phyloP scores from a whole-genome alignment of 2,113 vertebrate species.

The Rana temporaria region DNA sequence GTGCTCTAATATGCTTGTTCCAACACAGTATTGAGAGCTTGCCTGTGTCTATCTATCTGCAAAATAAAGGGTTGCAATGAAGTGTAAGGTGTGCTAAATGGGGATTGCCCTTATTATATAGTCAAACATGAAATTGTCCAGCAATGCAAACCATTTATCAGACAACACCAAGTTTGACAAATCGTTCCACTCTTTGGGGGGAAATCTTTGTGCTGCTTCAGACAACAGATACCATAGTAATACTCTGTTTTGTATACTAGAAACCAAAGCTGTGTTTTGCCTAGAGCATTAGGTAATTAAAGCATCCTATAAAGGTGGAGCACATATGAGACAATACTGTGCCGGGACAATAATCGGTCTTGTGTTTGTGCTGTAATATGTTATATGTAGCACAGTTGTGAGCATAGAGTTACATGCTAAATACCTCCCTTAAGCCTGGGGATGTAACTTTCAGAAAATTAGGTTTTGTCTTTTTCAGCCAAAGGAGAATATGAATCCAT shows the following conservation, averaged over 20 bases:
- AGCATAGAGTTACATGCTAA: constrained; percentile 13
- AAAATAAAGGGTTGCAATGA: too few relatives aligned
- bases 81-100: too few relatives aligned
- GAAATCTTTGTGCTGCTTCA: background rate
- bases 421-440: background rate
- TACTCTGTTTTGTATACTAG: constrained; percentile 41
- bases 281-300: constrained; percentile 35
- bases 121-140: too few relatives aligned
- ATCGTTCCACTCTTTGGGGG: too few relatives aligned
- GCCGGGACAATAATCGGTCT: constrained; percentile 1
- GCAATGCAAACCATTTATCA: too few relatives aligned
- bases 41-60: too few relatives aligned
- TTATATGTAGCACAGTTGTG: constrained; percentile 19
- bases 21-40: too few relatives aligned
- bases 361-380: constrained; percentile 23
- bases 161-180: background rate
- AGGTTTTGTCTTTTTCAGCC: background rate
- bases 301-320: constrained; percentile 30
- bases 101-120: too few relatives aligned
- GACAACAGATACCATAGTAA: constrained; percentile 31
- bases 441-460: constrained; percentile 26
- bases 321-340: constrained; percentile 28
- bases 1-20: too few relatives aligned
- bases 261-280: constrained; percentile 26
- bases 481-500: background rate